Evolutionary conservation across 2,797 vertebrate genomes (phyloP).

Genomic region (Propithecus deckenii): DNA sequence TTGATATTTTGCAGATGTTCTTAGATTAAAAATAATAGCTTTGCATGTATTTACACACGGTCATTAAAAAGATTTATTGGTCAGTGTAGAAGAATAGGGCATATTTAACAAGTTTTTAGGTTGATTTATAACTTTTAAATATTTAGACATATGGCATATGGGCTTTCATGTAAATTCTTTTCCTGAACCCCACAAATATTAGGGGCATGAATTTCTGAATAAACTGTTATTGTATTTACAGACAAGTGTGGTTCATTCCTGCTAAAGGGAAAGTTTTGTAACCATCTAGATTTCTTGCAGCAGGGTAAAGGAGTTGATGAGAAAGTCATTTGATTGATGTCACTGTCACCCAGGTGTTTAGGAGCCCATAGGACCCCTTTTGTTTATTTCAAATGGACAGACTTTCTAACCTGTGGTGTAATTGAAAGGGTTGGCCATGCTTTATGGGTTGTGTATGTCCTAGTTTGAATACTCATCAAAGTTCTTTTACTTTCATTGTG

Average conservation of each 20-base stretch:
- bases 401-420: neutral
- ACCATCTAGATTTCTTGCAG: neutral
- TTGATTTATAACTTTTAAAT: neutral
- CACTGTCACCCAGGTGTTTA: neutral
- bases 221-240: neutral
- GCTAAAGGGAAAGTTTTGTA: neutral
- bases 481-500: neutral
- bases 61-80: neutral
- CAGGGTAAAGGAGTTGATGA: neutral
- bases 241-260: neutral
- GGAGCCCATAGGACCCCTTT: neutral
- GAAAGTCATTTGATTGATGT: neutral
- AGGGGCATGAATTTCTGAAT: neutral
- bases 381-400: neutral
- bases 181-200: neutral
- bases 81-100: neutral
- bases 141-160: neutral
- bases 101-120: neutral
- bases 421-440: neutral
- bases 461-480: neutral
- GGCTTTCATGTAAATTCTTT: neutral
- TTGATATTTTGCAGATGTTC: conserved; percentile 40
- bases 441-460: neutral
- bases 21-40: neutral
- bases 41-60: neutral